Evolutionary conservation across 64 coral and sea anemone genomes (phyloP), one percentile per base, ranked within the genome.

Genomic region (Montipora foliosa): DNA sequence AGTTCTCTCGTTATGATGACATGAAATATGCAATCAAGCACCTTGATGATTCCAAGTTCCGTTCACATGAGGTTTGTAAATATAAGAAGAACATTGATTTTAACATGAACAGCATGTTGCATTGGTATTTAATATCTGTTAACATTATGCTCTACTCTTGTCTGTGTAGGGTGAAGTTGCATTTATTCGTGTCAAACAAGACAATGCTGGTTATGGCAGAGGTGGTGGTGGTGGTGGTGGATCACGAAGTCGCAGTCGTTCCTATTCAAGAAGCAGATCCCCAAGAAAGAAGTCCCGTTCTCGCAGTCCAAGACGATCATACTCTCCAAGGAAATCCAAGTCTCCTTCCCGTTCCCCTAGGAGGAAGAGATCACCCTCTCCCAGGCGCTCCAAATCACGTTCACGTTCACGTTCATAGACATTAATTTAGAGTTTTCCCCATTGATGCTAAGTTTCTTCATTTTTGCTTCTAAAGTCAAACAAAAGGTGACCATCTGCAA

Each of bases 11-110:
- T 15, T 74, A 83, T 66, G 98, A 99, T 0, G 98, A 96, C 24
- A 96, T 99, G 98, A 99, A 96, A 74, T 94, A 89, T 94, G 98
- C 98, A 67, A 68, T 99, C 20, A 99, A 92, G 74, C 88, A 96
- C 67, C 84, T 99, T 79, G 95, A 99, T 79, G 98, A 99, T 45
- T 95, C 95, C 17, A 99, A 99, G 75, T 99, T 99, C 49, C 92
- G 95, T 5, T 99, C 98, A 14, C 98, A 99, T 66, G 95, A 99
- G 95, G 98, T 99, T 75, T 67, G 70, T 67, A 64, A 64, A 64
- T 14, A 16, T 64, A 4, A 64, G 13, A 64, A 64, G 61, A 64
- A 24, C 20, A 8, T 14, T 66, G 20, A 15, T 37, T 64, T 67
- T 37, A 37, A 37, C 37, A 37, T 37, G 2, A 37, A 37, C 37